Percentiles rank a stretch among this genome's conserved stretches.
Evolutionary conservation across 1,140 invertebrate species (phyloP).

Genomic region (Sarcophaga peregrina): DNA sequence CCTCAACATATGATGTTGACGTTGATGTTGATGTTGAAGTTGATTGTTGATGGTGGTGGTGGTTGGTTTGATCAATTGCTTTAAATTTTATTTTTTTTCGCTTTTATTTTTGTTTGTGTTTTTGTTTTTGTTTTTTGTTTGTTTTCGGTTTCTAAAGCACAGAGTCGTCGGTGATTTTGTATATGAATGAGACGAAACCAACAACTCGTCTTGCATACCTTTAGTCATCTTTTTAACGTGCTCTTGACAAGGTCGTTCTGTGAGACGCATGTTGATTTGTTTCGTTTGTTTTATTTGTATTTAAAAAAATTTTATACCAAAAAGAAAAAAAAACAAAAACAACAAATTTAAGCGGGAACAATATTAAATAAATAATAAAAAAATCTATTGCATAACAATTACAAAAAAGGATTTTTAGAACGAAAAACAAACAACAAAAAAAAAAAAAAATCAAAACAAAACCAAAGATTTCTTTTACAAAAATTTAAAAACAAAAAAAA

Average conservation of each 20-base stretch:
- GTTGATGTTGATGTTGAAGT: not conserved
- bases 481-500: constrained; percentile 8
- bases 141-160: not conserved
- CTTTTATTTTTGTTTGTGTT: not conserved
- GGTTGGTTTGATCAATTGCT: constrained; percentile 39
- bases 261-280: constrained; percentile 8
- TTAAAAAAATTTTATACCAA: not conserved
- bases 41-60: constrained; percentile 10
- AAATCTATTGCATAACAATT: not conserved
- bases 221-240: constrained; percentile 40
- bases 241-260: constrained; percentile 39
- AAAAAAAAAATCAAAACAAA: not conserved
- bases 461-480: constrained; percentile 33
- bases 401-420: constrained; percentile 4
- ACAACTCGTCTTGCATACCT: constrained; percentile 36
- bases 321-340: not conserved
- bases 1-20: constrained; percentile 28
- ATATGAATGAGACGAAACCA: constrained; percentile 16
- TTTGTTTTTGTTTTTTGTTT: not conserved
- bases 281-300: not conserved
- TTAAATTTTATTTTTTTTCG: not conserved
- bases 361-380: constrained; percentile 11
- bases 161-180: not conserved
- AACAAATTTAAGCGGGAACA: constrained; percentile 28
- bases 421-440: not conserved